These are phyloP conservation scores for Rhineura floridana DNA, from an alignment of 2,113 vertebrate genomes.

Conservation along the genomic window DNA sequence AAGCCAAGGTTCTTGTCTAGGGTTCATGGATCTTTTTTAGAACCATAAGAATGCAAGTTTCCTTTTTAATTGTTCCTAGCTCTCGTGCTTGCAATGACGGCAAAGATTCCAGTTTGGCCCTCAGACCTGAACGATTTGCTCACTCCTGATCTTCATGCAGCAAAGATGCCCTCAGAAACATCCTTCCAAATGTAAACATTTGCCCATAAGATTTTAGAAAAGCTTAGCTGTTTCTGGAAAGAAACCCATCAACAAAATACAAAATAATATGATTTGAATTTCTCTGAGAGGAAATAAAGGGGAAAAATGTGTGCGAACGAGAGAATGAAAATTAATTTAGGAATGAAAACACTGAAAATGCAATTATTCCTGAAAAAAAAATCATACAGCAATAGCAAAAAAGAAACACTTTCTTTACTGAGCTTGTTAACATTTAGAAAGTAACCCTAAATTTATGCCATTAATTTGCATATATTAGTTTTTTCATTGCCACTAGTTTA, in stretches of 20 bases:
- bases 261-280: conserved; percentile 8
- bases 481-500: conserved; percentile 56
- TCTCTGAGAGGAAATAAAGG: conserved; percentile 12
- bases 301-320: conserved; percentile 10
- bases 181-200: conserved; percentile 2
- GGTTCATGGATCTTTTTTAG: neutral
- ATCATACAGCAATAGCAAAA: conserved; percentile 61
- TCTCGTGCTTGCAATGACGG: neutral
- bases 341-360: conserved; percentile 62
- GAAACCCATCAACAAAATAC: neutral
- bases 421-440: conserved; percentile 78
- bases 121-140: neutral
- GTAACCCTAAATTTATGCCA: conserved; percentile 74
- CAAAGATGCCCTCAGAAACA: neutral
- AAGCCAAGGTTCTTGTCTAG: neutral
- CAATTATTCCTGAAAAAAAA: conserved; percentile 63
- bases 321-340: conserved; percentile 64
- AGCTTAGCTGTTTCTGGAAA: neutral
- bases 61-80: neutral
- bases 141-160: neutral
- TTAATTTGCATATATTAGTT: conserved; percentile 73
- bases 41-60: neutral
- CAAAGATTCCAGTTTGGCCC: neutral
- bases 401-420: conserved; percentile 73
- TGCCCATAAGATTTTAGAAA: neutral